A percentile compares a stretch with the other conserved stretches of the same genome.
Conservation (phyloP, 2,797 vertebrate genomes). For the Artibeus jamaicensis region DNA sequence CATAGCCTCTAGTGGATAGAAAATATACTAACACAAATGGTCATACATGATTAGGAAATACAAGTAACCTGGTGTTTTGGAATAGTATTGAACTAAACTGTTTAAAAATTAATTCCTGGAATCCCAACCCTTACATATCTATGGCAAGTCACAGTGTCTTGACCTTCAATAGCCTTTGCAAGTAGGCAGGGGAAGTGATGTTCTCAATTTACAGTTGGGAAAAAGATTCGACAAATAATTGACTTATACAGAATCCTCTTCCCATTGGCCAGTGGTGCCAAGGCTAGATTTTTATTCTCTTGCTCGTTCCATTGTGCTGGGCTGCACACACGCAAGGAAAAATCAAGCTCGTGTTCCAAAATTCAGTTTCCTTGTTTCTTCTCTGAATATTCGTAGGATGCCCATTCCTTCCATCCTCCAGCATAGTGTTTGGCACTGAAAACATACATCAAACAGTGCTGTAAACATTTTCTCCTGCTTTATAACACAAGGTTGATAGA, state of each 20-base stretch:
- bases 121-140: neutral
- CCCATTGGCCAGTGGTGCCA: neutral
- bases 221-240: neutral
- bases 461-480: conserved; percentile 23
- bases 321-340: neutral
- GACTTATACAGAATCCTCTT: neutral
- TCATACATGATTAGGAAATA: neutral
- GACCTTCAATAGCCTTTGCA: conserved; percentile 1
- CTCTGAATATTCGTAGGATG: conserved; percentile 84
- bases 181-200: neutral
- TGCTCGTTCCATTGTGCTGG: neutral
- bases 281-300: conserved; percentile 1
- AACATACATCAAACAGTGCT: conserved; percentile 34
- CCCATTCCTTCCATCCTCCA: conserved; percentile 95
- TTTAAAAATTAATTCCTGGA: conserved; percentile 36
- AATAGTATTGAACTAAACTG: neutral
- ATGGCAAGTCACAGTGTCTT: conserved; percentile 21
- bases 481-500: neutral
- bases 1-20: neutral
- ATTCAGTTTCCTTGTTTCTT: conserved; percentile 75
- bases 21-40: neutral
- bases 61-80: neutral
- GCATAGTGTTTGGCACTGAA: conserved; percentile 90
- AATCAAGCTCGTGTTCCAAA: conserved; percentile 6
- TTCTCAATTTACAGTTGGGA: neutral